A percentile compares a stretch with the other conserved stretches of the same genome.
Conservation (phyloP, 2,888 invertebrate genomes). For the Silvanus unidentatus region DNA sequence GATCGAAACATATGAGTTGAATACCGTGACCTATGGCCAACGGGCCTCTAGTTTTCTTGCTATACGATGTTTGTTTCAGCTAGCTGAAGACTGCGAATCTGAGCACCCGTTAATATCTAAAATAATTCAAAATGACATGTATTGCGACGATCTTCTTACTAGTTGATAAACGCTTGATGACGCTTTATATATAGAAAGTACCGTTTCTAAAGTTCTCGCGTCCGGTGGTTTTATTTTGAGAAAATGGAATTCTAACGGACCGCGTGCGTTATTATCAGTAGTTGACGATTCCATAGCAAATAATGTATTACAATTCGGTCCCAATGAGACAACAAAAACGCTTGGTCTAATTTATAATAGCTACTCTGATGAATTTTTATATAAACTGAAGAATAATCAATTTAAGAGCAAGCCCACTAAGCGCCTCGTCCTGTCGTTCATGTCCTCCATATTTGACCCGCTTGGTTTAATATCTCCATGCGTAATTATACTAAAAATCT, state of each 20-base stretch:
- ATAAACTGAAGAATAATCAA: slow-evolving; percentile 4
- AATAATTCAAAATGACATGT: slow-evolving; percentile 10
- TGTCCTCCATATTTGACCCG: slow-evolving; percentile 15
- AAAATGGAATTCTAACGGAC: slow-evolving; percentile 8
- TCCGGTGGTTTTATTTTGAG: slow-evolving; percentile 10
- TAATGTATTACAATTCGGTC: slow-evolving; percentile 5
- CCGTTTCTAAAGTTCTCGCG: slow-evolving; percentile 3
- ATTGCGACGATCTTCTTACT: slow-evolving; percentile 14
- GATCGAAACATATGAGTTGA: slow-evolving; percentile 5
- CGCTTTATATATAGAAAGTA: neutral
- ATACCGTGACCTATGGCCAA: slow-evolving; percentile 12
- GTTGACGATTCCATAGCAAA: slow-evolving; percentile 1
- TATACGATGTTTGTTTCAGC: slow-evolving; percentile 8
- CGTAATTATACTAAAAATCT: slow-evolving; percentile 14
- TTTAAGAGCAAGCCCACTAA: slow-evolving; percentile 5
- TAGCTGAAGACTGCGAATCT: slow-evolving; percentile 5
- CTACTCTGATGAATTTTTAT: slow-evolving; percentile 1
- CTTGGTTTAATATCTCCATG: slow-evolving; percentile 15
- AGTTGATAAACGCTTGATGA: slow-evolving; percentile 8
- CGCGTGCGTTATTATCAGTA: slow-evolving; percentile 3
- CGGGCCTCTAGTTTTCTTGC: slow-evolving; percentile 7
- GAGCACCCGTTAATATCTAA: slow-evolving; percentile 1
- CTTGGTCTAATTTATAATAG: slow-evolving; percentile 1
- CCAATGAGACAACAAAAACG: slow-evolving; percentile 3
- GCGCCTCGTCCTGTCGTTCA: slow-evolving; percentile 12